phyloP scores from a whole-genome alignment of 2,797 vertebrate genomes.

The Clarias platycephalus region DNA sequence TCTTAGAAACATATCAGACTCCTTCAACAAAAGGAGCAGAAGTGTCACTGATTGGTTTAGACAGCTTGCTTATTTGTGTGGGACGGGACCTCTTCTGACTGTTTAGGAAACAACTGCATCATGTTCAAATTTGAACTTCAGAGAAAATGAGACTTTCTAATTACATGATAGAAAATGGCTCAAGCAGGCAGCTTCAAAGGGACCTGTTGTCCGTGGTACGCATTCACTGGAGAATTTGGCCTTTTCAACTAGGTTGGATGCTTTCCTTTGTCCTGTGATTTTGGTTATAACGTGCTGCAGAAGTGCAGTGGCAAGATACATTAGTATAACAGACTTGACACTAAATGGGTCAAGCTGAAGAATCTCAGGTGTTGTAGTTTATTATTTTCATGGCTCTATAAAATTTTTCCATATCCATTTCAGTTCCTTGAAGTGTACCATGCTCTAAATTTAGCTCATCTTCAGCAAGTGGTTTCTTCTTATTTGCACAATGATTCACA shows the following conservation, averaged over 20 bases:
- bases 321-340: neutral
- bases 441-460: neutral
- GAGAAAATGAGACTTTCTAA: conserved; percentile 23
- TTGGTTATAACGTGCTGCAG: neutral
- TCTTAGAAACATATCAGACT: neutral
- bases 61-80: conserved; percentile 23
- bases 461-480: neutral
- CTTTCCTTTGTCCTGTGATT: neutral
- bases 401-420: neutral
- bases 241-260: neutral
- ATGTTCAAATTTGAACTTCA: conserved; percentile 18
- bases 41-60: conserved; percentile 24
- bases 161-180: neutral
- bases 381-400: conserved; percentile 5
- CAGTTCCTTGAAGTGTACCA: neutral
- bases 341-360: neutral
- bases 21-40: neutral
- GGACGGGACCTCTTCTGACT: conserved; percentile 4
- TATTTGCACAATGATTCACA: neutral
- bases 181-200: conserved; percentile 12
- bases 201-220: neutral
- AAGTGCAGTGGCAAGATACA: neutral
- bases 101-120: conserved; percentile 30
- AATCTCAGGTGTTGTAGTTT: neutral
- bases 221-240: neutral